Base-by-base conservation (phyloP, 2,797 vertebrate genomes). In the Ctenochaetus hawaiiensis region DNA sequence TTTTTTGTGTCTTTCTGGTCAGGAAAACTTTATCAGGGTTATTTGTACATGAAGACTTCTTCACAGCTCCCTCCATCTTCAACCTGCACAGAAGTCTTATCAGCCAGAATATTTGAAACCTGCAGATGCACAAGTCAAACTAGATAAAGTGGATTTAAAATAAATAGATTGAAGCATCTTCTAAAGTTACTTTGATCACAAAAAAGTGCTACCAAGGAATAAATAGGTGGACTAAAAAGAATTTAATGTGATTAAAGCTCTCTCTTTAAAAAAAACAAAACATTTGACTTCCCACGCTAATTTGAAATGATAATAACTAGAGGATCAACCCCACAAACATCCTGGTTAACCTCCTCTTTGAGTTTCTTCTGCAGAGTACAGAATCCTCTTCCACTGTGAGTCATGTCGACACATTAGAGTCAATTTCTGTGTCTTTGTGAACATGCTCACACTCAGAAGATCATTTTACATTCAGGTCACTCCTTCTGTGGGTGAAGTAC, bases 401-500 rank as follows among this genome's bases (percentile, higher is more conserved):
- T 44, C 44, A 26, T 13, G n/a, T 60, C 43, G 14, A 7, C 54
- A 17, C 20, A 44, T n/a, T 2, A 1, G 6, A 80, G 51, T 60
- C 23, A 4, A 16, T 73, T 26, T 62, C 48, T 52, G 9, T 26
- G 8, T 43, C 62, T 68, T 14, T 49, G 52, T n/a, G 37, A 76
- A 56, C 17, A 3, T 53, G 3, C 44, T 65, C 48, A 2, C 1
- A 66, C 72, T 72, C 63, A 30, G 65, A 70, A 73, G 80, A 75
- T 75, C 57, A 61, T 80, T 90, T 84, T 58, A 70, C 41, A 91
- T 87, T 91, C 87, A 87, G 81, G 73, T 85, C 82, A 80, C 67
- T 88, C 63, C 80, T 75, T 83, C 75, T 72, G 59, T 82, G 82
- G 92, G 87, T 87, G 87, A 95, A 94, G 81, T 85, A 69, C 80